Base-by-base conservation (phyloP, 2,113 vertebrate species). In the Archilochus colubris region DNA sequence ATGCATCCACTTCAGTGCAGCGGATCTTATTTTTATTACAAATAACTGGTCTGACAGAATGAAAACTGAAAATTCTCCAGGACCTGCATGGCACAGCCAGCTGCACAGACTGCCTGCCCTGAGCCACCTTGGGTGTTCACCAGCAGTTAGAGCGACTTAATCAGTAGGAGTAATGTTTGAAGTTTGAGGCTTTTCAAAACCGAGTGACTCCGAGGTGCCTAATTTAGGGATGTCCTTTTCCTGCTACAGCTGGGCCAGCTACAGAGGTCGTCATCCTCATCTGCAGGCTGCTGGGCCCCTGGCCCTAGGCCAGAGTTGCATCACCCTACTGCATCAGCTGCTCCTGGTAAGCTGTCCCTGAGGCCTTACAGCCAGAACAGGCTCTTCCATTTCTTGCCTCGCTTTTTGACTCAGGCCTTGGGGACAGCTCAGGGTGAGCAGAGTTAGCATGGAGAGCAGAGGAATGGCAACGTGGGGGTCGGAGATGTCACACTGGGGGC, bases 11-110 rank as follows among this genome's bases (percentile, higher is more conserved):
- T 94, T 89, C 78, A 68, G 64, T 94, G 82, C 76, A 86, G 57
- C 1, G 0, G 46, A 59, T 86, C 86, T 82, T 89, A 92, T 86
- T 96, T 88, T 96, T 86, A 88, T 93, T 94, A 82, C 82, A 88
- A 90, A 90, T 88, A 90, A 90, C n/a, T 75, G 86, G 91, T 91
- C 79, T 84, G 80, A 90, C 3, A 19, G 82, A 96, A 93, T 64
- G 64, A 92, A 94, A 96, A 80, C 86, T 69, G 86, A 91, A 93
- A 82, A 62, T 75, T 90, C 73, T 67, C 70, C 0, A 0, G 23
- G 57, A 74, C 28, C 61, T 55, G 53, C 57, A 23, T 5, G 43
- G 68, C 2, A 2, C 68, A 83, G 70, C 44, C 82, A 88, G 83
- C 76, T 75, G 73, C 51, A 86, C 53, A 64, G 59, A 38, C 48